A percentile compares a stretch with the other conserved stretches of the same genome.
Conservation (phyloP, 2,888 invertebrate species). For the Tetragonula carbonaria region DNA sequence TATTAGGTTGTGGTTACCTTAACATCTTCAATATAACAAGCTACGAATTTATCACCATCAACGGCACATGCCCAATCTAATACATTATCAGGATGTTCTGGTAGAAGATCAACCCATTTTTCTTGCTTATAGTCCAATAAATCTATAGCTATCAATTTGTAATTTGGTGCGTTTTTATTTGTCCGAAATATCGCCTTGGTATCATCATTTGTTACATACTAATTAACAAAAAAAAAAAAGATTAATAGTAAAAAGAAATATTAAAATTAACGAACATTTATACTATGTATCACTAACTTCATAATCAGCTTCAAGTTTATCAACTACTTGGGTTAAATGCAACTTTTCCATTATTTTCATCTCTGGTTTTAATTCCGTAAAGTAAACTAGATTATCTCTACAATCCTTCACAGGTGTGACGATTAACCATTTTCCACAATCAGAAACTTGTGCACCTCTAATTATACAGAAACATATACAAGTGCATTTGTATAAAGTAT, state of each 20-base stretch:
- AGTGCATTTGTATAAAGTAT: slow-evolving; percentile 27
- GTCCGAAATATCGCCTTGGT: slow-evolving; percentile 94
- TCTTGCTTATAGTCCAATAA: slow-evolving; percentile 89
- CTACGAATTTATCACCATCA: slow-evolving; percentile 92
- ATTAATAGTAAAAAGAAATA: slow-evolving; percentile 14
- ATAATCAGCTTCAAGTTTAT: slow-evolving; percentile 96
- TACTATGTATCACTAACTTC: slow-evolving; percentile 86
- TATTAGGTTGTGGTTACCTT: slow-evolving; percentile 87
- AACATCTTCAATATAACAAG: slow-evolving; percentile 96
- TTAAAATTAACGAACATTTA: slow-evolving; percentile 24
- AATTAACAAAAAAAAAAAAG: slow-evolving; percentile 57
- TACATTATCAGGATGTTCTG: slow-evolving; percentile 94
- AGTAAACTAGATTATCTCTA: slow-evolving; percentile 95
- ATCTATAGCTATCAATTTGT: slow-evolving; percentile 93
- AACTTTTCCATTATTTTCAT: slow-evolving; percentile 88
- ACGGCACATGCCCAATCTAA: slow-evolving; percentile 95
- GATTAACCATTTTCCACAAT: slow-evolving; percentile 96
- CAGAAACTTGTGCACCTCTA: slow-evolving; percentile 93
- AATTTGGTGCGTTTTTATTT: slow-evolving; percentile 97
- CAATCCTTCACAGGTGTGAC: slow-evolving; percentile 94
- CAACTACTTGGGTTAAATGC: slow-evolving; percentile 91
- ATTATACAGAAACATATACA: slow-evolving; percentile 21
- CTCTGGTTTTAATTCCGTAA: slow-evolving; percentile 89
- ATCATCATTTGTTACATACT: slow-evolving; percentile 96
- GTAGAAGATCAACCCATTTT: slow-evolving; percentile 93